These are phyloP conservation scores for Xyliphius kryptos DNA, from an alignment of 2,113 vertebrate genomes.

Conservation along the genomic window DNA sequence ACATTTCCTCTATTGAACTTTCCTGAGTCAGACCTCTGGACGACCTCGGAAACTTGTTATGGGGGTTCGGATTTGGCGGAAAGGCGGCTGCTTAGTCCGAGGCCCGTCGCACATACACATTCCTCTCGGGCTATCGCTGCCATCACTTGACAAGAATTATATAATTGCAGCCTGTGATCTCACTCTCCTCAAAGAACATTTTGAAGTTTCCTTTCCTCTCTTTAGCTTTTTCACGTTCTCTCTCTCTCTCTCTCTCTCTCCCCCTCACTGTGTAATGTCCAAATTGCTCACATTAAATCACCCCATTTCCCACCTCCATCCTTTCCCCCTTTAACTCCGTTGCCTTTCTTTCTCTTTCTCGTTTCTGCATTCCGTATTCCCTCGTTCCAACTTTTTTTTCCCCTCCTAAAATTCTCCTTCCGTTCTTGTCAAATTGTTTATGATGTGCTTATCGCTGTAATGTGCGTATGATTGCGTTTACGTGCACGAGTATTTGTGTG, in stretches of 20 bases:
- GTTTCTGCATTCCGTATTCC: no score
- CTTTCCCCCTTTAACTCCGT: conserved; percentile 15
- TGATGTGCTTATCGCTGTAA: conserved; percentile 45
- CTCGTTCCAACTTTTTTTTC: conserved; percentile 23
- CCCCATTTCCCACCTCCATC: conserved; percentile 23
- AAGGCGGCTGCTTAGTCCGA: no score
- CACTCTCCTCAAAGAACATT: conserved; percentile 80
- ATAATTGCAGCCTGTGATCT: conserved; percentile 92
- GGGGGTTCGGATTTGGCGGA: conserved; percentile 45
- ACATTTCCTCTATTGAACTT: no score
- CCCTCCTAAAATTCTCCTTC: conserved; percentile 29
- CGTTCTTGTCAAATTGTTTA: conserved; percentile 39
- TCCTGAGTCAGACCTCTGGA: conserved; percentile 76
- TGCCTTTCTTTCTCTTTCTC: no score
- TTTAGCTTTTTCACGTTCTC: conserved; percentile 55
- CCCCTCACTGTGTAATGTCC: conserved; percentile 54
- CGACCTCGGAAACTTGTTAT: conserved; percentile 68
- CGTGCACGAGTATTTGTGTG: conserved; percentile 27
- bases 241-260: conserved; percentile 54
- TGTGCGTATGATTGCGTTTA: conserved; percentile 31
- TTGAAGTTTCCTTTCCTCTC: conserved; percentile 70
- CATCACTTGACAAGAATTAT: conserved; percentile 91
- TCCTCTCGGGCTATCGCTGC: conserved; percentile 77
- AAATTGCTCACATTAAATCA: conserved; percentile 57
- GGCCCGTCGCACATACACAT: no score